Conservation (phyloP, 2,888 invertebrate genomes). For the Ceraclea dissimilis region DNA sequence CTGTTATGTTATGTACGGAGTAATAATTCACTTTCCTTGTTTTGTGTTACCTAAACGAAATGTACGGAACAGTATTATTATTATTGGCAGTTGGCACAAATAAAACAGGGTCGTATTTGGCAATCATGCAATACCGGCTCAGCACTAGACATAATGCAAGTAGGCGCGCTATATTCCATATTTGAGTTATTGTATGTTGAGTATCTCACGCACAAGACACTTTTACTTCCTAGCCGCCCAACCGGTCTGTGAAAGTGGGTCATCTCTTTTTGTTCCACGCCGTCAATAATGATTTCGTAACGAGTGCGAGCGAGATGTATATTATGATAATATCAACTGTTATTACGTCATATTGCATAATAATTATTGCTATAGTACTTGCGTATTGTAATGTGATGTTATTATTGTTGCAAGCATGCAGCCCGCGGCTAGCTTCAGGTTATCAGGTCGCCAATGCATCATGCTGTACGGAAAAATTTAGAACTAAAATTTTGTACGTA, state of each 20-base stretch:
- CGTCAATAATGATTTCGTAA: conserved; percentile 41
- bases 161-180: background rate
- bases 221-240: conserved; percentile 30
- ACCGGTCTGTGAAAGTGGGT: conserved; percentile 48
- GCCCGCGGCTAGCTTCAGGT: too few species aligned
- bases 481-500: too few species aligned
- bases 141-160: background rate
- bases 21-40: too few species aligned
- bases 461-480: too few species aligned
- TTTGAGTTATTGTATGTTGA: background rate
- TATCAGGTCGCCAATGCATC: too few species aligned
- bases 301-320: conserved; percentile 43
- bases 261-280: conserved; percentile 50
- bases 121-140: background rate
- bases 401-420: too few species aligned
- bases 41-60: too few species aligned
- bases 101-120: background rate
- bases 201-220: conserved; percentile 15
- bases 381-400: too few species aligned
- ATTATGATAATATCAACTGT: conserved; percentile 27
- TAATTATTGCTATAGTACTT: background rate
- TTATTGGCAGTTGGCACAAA: too few species aligned
- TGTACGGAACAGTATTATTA: too few species aligned
- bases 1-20: too few species aligned
- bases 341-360: conserved; percentile 26